Conservation (phyloP, 1,140 invertebrate species). For the Venturia canescens region DNA sequence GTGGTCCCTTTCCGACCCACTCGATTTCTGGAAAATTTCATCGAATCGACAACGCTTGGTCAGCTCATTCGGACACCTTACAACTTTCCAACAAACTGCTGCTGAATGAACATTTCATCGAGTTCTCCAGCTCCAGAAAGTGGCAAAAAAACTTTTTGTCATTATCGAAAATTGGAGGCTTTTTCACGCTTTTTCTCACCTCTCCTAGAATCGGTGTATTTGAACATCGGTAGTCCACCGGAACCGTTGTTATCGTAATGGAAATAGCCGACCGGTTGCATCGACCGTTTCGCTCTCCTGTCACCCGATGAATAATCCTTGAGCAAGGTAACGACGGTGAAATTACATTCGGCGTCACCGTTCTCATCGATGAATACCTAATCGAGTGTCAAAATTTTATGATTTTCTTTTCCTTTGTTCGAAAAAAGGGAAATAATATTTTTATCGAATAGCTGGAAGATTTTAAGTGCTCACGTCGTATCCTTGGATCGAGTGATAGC, state of each 20-base stretch:
- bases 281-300: conserved; percentile 77
- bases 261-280: conserved; percentile 86
- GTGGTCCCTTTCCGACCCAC: conserved; percentile 85
- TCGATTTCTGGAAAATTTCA: conserved; percentile 76
- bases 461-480: conserved; percentile 82
- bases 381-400: conserved; percentile 17
- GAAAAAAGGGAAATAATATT: not conserved
- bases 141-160: too few relatives aligned
- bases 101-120: too few relatives aligned
- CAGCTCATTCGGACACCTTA: too few relatives aligned
- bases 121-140: too few relatives aligned
- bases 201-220: conserved; percentile 40
- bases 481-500: conserved; percentile 87
- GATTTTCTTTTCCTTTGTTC: not conserved
- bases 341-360: conserved; percentile 94
- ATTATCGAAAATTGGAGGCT: too few relatives aligned
- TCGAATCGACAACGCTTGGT: not conserved
- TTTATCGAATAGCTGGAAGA: not conserved
- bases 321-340: conserved; percentile 87
- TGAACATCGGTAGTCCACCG: conserved; percentile 53
- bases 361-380: conserved; percentile 90
- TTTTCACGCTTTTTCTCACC: conserved; percentile 30
- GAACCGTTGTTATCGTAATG: conserved; percentile 79
- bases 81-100: too few relatives aligned
- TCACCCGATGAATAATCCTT: conserved; percentile 76